Percentiles rank a stretch among this genome's conserved stretches.
These are phyloP conservation scores for Penaeus vannamei DNA, from an alignment of 1,140 invertebrate species.

Conservation along the genomic window DNA sequence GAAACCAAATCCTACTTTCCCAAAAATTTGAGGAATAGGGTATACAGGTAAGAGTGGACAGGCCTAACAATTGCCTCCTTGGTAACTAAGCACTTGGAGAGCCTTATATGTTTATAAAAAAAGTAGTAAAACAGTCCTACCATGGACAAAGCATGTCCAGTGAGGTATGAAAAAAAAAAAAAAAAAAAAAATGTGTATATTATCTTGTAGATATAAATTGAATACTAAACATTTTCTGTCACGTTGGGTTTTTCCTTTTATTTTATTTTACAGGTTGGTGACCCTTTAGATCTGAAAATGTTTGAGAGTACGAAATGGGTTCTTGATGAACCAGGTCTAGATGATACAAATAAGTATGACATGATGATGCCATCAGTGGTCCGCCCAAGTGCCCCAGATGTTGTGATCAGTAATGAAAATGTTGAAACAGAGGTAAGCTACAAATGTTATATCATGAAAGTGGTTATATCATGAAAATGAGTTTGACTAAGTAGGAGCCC, in stretches of 20 bases:
- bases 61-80: too few species aligned
- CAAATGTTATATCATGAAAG: constrained; percentile 72
- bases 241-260: neutral
- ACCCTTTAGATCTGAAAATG: constrained; percentile 88
- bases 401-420: constrained; percentile 63
- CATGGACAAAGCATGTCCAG: too few species aligned
- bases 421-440: constrained; percentile 72
- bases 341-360: constrained; percentile 89
- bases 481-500: constrained; percentile 71
- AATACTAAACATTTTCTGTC: too few species aligned
- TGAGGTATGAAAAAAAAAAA: too few species aligned
- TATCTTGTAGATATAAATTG: too few species aligned
- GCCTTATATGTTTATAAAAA: too few species aligned
- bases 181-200: too few species aligned
- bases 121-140: too few species aligned
- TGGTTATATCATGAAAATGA: constrained; percentile 71
- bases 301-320: constrained; percentile 88
- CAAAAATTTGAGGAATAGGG: too few species aligned
- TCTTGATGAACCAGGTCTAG: constrained; percentile 89
- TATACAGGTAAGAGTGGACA: too few species aligned
- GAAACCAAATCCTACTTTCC: too few species aligned
- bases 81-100: too few species aligned
- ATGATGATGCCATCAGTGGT: constrained; percentile 90
- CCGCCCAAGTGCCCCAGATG: constrained; percentile 74
- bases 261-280: constrained; percentile 83